A percentile compares a stretch with the other conserved stretches of the same genome.
Evolutionary conservation across 2,888 invertebrate genomes (phyloP).

Genomic region (Ptychoptera contaminata): DNA sequence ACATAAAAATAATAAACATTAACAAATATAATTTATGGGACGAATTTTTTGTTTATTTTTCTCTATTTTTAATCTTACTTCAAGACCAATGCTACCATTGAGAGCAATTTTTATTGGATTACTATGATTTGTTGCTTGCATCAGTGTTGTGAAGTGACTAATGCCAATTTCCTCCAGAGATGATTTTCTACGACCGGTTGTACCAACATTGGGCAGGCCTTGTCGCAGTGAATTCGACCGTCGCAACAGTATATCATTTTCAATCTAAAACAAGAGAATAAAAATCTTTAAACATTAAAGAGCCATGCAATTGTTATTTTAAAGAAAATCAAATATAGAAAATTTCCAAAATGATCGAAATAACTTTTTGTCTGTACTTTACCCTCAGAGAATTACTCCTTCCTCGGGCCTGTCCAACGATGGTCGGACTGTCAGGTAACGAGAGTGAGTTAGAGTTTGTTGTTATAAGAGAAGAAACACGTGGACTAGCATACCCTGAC

Average conservation of each 20-base stretch:
- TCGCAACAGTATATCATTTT: conserved; percentile 68
- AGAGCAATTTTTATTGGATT: conserved; percentile 73
- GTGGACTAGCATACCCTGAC: conserved; percentile 43
- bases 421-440: conserved; percentile 75
- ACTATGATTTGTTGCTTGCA: conserved; percentile 47
- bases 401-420: conserved; percentile 60
- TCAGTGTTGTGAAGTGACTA: conserved; percentile 56
- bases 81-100: conserved; percentile 73
- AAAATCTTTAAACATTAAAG: not conserved
- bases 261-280: conserved; percentile 27
- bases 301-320: not conserved
- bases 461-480: conserved; percentile 60
- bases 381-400: conserved; percentile 76
- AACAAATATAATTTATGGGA: too few species aligned
- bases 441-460: conserved; percentile 80
- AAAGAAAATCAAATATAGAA: not conserved
- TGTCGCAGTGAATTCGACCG: conserved; percentile 74
- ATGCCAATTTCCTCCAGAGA: conserved; percentile 76
- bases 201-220: conserved; percentile 51
- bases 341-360: not conserved
- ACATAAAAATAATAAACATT: not conserved
- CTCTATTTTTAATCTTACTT: conserved; percentile 25
- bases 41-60: too few species aligned
- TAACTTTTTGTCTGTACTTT: not conserved
- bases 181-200: conserved; percentile 50